Evolutionary conservation across 1,140 invertebrate species (phyloP).

Genomic region (Drosophila obscura): DNA sequence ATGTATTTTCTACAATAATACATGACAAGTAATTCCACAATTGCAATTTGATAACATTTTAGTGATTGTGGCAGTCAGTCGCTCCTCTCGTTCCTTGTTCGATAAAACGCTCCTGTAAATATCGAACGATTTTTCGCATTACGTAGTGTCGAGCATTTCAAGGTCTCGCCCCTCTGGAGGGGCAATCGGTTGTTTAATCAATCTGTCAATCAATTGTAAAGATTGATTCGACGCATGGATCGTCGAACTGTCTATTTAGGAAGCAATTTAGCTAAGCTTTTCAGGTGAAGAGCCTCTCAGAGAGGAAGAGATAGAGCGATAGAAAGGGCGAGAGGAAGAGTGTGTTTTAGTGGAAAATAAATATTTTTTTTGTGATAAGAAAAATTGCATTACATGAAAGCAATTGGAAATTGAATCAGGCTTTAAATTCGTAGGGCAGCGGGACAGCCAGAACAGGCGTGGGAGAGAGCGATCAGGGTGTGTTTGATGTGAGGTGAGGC

Average conservation of each 20-base stretch:
- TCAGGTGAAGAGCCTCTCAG: constrained; percentile 1
- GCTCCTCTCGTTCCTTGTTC: constrained; percentile 31
- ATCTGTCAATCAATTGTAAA: constrained; percentile 32
- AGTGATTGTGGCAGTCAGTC: constrained; percentile 10
- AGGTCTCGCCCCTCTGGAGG: constrained; percentile 36
- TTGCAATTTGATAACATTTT: constrained; percentile 39
- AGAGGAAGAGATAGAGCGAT: background rate
- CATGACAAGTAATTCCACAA: constrained; percentile 10
- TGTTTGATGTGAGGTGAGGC: too few species aligned
- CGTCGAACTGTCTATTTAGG: constrained; percentile 43
- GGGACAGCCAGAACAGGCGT: constrained; percentile 1
- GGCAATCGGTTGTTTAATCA: constrained; percentile 33
- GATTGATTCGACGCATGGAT: constrained; percentile 16
- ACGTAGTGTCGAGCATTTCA: constrained; percentile 21
- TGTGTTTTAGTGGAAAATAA: constrained; percentile 2
- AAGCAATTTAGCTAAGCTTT: constrained; percentile 30
- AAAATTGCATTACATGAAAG: constrained; percentile 40
- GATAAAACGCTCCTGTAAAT: constrained; percentile 43
- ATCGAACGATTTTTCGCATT: constrained; percentile 32
- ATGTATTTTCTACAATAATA: background rate
- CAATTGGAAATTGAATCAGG: constrained; percentile 39
- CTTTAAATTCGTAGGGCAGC: constrained; percentile 14
- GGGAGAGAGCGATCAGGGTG: constrained; percentile 10
- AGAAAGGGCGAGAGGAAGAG: background rate
- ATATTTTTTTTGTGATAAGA: constrained; percentile 30